Base-by-base conservation (phyloP, 2,888 invertebrate genomes). In the Hydrotaea cyrtoneurina region DNA sequence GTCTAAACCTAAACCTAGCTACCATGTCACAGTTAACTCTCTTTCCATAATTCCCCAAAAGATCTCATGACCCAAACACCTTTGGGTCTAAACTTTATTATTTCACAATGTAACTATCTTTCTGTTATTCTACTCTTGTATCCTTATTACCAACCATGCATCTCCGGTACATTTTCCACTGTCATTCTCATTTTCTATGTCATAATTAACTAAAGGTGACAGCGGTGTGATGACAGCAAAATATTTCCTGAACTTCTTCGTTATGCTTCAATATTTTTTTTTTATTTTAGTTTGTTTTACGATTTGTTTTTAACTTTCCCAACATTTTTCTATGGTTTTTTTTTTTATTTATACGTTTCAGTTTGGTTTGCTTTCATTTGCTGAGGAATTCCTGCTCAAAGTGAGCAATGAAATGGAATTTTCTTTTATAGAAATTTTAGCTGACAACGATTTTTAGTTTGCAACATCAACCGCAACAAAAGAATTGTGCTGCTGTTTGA, bases 181-280 rank as follows among this genome's bases (percentile, higher is more conserved):
- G 8, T n/a, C 31, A 15, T 19, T 31, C 31, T 36, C 17, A 8
- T 19, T 64, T 64, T 17, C 64, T 4, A 3, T 64, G 36, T 36
- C 31, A 36, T 39, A 64, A 64, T 64, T 64, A 64, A 64, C 64
- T 64, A 64, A 64, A 64, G 36, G 64, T 64, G 64, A 59, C 59
- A 59, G 36, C 69, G 4, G 19, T 1, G 11, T 15, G 19, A 55
- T 73, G 19, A 53, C 55, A 57, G 55, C 17, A 57, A 39, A 55
- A 15, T 23, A 19, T 39, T 19, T 57, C 57, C 36, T 39, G 15
- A 0, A 64, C 21, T 57, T 57, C 21, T 26, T 69, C 13, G 50
- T n/a, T 39, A 50, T 50, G 50, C n/a, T 50, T n/a, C 15, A 2
- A 43, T 43, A 43, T 11, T 43, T 43, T 43, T 43, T n/a, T n/a